phyloP scores from a whole-genome alignment of 2,888 invertebrate genomes.

The Drosophila tripunctata region DNA sequence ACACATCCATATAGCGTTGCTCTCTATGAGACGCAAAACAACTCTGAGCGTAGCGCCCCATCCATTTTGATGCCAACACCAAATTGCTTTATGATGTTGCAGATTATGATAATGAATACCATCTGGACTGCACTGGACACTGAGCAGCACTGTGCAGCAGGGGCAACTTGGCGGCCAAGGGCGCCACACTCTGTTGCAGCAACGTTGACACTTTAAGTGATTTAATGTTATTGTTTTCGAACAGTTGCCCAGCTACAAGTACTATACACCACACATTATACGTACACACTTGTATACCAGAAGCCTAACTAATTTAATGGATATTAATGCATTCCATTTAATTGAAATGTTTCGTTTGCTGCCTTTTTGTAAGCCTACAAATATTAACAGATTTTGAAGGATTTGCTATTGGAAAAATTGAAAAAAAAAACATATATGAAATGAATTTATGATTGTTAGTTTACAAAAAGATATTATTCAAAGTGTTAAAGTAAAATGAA shows the following conservation, averaged over 20 bases:
- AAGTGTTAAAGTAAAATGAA: too few relatives aligned
- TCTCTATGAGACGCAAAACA: slow-evolving; percentile 72
- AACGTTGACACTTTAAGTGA: slow-evolving; percentile 82
- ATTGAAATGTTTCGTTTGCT: slow-evolving; percentile 61
- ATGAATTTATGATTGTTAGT: too few relatives aligned
- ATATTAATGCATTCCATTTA: slow-evolving; percentile 70
- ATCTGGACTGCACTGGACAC: slow-evolving; percentile 78
- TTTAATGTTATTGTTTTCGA: slow-evolving; percentile 82
- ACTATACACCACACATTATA: too few relatives aligned
- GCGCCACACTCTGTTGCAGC: slow-evolving; percentile 38
- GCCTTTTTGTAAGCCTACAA: background rate
- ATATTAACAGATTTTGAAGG: slow-evolving; percentile 23
- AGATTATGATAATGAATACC: slow-evolving; percentile 81
- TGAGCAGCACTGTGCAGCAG: slow-evolving; percentile 32
- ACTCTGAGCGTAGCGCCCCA: slow-evolving; percentile 39
- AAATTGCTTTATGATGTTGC: slow-evolving; percentile 81
- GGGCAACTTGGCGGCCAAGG: slow-evolving; percentile 32
- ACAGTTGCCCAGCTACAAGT: slow-evolving; percentile 22
- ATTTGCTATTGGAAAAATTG: too few relatives aligned
- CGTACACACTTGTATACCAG: slow-evolving; percentile 1
- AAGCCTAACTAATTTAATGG: slow-evolving; percentile 58
- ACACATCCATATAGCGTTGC: slow-evolving; percentile 67
- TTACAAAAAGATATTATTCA: too few relatives aligned
- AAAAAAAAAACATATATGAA: too few relatives aligned
- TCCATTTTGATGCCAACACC: slow-evolving; percentile 30